Evolutionary conservation across 1,140 invertebrate species (phyloP), one percentile per base, ranked within the genome.

Genomic region (Neoseiulus cucumeris): DNA sequence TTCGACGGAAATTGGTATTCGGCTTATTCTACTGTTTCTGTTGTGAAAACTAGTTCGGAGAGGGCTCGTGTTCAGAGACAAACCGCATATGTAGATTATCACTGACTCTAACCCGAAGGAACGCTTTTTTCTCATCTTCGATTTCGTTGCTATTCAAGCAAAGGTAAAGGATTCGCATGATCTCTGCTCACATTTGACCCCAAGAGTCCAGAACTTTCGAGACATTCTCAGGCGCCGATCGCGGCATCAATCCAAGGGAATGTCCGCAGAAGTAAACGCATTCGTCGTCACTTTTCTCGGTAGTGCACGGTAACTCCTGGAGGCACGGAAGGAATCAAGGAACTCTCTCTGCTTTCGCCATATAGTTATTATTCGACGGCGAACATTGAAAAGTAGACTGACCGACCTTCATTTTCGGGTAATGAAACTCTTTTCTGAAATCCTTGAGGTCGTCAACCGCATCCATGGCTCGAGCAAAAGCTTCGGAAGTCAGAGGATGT

Each of bases 251-350:
- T 7, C 80, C 80, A 1, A 82, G 72, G 4, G 80, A 81, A 72
- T 81, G 80, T 0, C 80, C 80, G 69, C 78, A 79, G 33, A 82
- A 74, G 71, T 82, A 82, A 9, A 82, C 73, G 71, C 76, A 77
- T 18, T 80, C 79, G 33, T 79, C 77, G 6, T 79, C 74, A 12
- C 14, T 29, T 5, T 65, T 59, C 22, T 25, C 25, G 14, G 51
- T 9, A 25, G 51, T 59, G 51, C 51, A 59, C 1, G 51, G 51
- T 9, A 59, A 9, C 1, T 59, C 51, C 51, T 59, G 22, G 14
- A 17, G 9, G 25, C 14, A 25, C 25, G 22, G 25, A 20, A 59
- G 51, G 9, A 39, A 39, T 39, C n/a, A n/a, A n/a, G n/a, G n/a
- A n/a, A n/a, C n/a, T n/a, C n/a, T n/a, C n/a, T n/a, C n/a, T n/a